These are phyloP conservation scores for Dasyornis broadbenti DNA, from an alignment of 2,113 vertebrate species.

Conservation along the genomic window DNA sequence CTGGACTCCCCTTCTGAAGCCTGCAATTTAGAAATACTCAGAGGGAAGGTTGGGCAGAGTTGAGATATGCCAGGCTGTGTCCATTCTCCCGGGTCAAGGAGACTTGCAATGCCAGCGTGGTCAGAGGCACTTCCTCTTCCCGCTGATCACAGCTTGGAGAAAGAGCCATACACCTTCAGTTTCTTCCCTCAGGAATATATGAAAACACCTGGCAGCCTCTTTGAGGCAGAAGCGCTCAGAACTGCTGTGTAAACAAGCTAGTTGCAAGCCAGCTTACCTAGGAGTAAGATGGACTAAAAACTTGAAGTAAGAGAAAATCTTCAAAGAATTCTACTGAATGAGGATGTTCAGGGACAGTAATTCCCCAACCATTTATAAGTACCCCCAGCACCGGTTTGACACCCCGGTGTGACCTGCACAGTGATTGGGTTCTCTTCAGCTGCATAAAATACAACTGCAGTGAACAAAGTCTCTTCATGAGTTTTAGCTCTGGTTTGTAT, in stretches of 20 bases:
- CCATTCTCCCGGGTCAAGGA: neutral
- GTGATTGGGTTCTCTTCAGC: neutral
- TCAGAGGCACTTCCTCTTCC: neutral
- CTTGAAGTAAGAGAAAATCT: neutral
- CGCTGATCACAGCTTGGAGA: neutral
- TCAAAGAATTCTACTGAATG: neutral
- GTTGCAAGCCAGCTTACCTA: neutral
- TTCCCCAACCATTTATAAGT: neutral
- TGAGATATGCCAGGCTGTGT: neutral
- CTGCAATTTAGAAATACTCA: accelerated
- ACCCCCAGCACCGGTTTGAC: accelerated
- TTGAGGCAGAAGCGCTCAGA: neutral
- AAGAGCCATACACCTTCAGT: accelerated
- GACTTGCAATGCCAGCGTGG: neutral
- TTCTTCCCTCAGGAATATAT: neutral
- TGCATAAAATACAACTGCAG: neutral
- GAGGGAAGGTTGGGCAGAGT: neutral
- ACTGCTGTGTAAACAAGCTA: neutral
- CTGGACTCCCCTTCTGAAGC: neutral
- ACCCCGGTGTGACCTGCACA: accelerated
- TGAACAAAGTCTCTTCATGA: neutral
- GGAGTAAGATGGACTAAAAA: neutral
- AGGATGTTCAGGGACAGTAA: neutral
- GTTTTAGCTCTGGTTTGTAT: neutral
- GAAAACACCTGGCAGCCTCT: neutral